Percentiles rank a stretch among this genome's conserved stretches.
phyloP scores from a whole-genome alignment of 2,888 invertebrate species.

The Acanthococcus lagerstroemiae region DNA sequence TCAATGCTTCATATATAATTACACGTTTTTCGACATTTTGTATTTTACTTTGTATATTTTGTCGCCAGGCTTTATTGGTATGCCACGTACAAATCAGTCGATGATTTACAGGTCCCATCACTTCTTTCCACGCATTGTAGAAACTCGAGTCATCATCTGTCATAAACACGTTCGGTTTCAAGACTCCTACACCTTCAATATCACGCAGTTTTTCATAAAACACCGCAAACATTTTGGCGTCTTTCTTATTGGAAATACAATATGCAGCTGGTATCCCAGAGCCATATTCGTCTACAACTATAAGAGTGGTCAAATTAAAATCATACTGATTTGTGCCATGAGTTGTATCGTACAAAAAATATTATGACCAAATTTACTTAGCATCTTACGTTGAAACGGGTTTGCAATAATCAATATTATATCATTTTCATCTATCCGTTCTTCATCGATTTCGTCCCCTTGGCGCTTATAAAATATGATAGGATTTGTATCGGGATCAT shows the following conservation, averaged over 20 bases:
- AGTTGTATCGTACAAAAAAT: background rate
- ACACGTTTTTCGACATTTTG: slow-evolving; percentile 3
- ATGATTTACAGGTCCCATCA: slow-evolving; percentile 33
- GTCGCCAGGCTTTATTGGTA: slow-evolving; percentile 35
- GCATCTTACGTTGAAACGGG: background rate
- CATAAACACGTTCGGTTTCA: slow-evolving; percentile 36
- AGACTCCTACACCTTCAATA: slow-evolving; percentile 28
- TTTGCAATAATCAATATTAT: slow-evolving; percentile 6
- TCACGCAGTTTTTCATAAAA: slow-evolving; percentile 31
- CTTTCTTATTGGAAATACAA: slow-evolving; percentile 34
- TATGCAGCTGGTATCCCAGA: slow-evolving; percentile 36
- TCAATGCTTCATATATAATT: slow-evolving; percentile 3
- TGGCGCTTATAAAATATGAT: no score
- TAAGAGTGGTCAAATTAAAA: slow-evolving; percentile 23
- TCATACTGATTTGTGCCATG: background rate
- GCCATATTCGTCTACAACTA: slow-evolving; percentile 35
- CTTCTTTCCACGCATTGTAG: slow-evolving; percentile 35
- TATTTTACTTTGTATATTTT: slow-evolving; percentile 1
- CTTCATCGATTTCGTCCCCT: no score
- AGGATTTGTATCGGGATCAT: no score
- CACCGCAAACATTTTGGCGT: slow-evolving; percentile 31
- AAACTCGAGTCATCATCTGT: slow-evolving; percentile 36
- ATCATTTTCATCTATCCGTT: slow-evolving; percentile 27
- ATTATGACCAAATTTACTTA: background rate
- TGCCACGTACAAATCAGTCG: slow-evolving; percentile 37